Base-by-base conservation (phyloP, 2,113 vertebrate genomes). In the Sapajus apella region DNA sequence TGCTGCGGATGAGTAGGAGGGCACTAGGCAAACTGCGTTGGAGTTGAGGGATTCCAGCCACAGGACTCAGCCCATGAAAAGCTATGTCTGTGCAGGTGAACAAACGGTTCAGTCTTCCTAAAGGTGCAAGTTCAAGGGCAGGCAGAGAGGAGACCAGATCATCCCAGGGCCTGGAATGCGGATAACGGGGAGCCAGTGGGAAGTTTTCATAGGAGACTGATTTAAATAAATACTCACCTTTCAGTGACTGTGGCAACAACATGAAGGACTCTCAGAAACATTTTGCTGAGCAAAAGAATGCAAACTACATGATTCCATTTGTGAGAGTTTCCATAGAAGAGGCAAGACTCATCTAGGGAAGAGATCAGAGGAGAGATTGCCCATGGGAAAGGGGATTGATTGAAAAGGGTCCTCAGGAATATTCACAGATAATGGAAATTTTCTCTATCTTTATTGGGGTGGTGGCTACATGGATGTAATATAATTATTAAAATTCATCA, bases 61-160 rank as follows among this genome's bases (percentile, higher is more conserved):
- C 56, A 77, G 85, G 64, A n/a, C 86, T 82, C 72, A 30, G 13
- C 43, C 68, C 83, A 35, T 8, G 32, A 70, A 77, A 94, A 89
- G 89, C 90, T 55, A 3, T 35, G 86, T 95, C 43, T 82, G 92
- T 84, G 43, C 76, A 92, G 68, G 93, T 94, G 84, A 95, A 87
- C 79, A 56, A 87, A 66, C 1, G 88, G 84, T 17, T 77, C 47
- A 20, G 87, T 87, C n/a, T 84, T 81, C 75, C 35, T 4, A 72
- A 47, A 79, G 92, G 70, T 52, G 79, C 27, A 56, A 30, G 79
- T 56, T 37, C 16, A 50, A 16, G n/a, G 45, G 27, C 3, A 13
- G 68, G 68, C 68, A 61, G 47, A 81, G 61, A 52, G 1, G 70
- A 84, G 87, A 45, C 50, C 86, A 82, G 58, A 94, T 86, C 58